Evolutionary conservation across 1,140 invertebrate species (phyloP).

Genomic region (Cephus cinctus): DNA sequence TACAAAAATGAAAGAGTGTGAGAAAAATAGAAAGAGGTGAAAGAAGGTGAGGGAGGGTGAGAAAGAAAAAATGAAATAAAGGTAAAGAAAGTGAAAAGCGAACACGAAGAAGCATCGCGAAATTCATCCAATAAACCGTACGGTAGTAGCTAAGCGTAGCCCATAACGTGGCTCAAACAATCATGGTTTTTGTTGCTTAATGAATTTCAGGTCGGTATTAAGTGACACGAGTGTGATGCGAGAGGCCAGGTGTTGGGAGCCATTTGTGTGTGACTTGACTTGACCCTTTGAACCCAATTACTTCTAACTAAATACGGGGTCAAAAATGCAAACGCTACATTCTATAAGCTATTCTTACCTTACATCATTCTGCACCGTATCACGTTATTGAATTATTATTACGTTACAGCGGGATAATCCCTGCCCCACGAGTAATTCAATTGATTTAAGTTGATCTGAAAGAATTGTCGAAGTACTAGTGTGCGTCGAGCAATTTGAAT

Average conservation of each 20-base stretch:
- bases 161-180: slow-evolving; percentile 43
- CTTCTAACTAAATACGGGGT: slow-evolving; percentile 45
- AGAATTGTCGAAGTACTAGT: slow-evolving; percentile 12
- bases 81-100: no score
- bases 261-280: slow-evolving; percentile 54
- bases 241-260: slow-evolving; percentile 53
- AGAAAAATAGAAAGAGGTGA: no score
- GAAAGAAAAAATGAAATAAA: no score
- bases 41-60: background rate
- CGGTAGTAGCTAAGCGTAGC: slow-evolving; percentile 46
- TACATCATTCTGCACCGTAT: slow-evolving; percentile 30
- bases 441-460: no score
- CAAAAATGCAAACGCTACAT: slow-evolving; percentile 41
- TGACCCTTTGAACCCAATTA: slow-evolving; percentile 50
- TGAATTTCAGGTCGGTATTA: slow-evolving; percentile 59
- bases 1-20: no score
- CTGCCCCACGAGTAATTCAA: no score
- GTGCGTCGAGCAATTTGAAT: slow-evolving; percentile 24
- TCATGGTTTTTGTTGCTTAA: slow-evolving; percentile 57
- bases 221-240: slow-evolving; percentile 54
- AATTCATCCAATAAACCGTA: slow-evolving; percentile 35
- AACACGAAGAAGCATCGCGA: slow-evolving; percentile 17
- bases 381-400: no score
- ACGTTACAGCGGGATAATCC: background rate
- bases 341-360: slow-evolving; percentile 46